These are phyloP conservation scores for Alligator sinensis DNA, from an alignment of 2,113 vertebrate genomes.

Conservation along the genomic window DNA sequence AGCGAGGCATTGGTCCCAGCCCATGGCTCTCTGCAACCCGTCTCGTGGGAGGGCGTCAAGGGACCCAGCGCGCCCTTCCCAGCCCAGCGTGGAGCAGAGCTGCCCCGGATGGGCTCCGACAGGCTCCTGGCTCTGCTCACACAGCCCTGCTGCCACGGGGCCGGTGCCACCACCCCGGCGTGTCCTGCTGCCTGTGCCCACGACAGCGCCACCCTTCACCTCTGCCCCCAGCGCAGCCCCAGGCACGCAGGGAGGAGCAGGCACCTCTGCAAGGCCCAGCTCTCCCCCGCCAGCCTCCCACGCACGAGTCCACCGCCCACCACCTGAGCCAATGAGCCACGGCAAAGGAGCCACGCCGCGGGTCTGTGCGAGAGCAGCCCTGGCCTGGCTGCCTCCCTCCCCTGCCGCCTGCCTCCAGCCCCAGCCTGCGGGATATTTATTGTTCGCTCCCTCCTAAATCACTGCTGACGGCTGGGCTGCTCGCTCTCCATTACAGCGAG, in stretches of 20 bases:
- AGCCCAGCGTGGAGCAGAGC: no score
- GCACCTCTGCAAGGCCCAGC: not conserved
- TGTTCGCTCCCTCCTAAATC: conserved; percentile 28
- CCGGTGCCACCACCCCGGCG: no score
- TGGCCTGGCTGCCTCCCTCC: rapidly evolving
- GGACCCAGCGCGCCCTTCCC: no score
- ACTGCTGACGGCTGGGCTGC: conserved; percentile 5
- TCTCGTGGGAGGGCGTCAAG: no score
- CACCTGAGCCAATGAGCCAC: not conserved
- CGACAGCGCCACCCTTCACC: no score
- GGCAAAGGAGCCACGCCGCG: not conserved
- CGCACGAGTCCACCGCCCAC: not conserved
- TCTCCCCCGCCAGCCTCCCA: not conserved
- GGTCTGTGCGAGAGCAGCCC: not conserved
- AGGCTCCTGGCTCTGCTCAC: not conserved
- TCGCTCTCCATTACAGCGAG: conserved; percentile 7
- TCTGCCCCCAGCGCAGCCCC: rapidly evolving
- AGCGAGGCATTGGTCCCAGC: no score
- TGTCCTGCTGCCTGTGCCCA: not conserved
- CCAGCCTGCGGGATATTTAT: conserved; percentile 9
- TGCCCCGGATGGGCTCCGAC: not conserved
- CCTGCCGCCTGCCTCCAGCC: not conserved
- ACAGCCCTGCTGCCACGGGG: not conserved
- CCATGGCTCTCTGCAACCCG: no score
- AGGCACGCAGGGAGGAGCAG: not conserved